Evolutionary conservation across 2,113 vertebrate species (phyloP).

Genomic region (Pleuronectes platessa): DNA sequence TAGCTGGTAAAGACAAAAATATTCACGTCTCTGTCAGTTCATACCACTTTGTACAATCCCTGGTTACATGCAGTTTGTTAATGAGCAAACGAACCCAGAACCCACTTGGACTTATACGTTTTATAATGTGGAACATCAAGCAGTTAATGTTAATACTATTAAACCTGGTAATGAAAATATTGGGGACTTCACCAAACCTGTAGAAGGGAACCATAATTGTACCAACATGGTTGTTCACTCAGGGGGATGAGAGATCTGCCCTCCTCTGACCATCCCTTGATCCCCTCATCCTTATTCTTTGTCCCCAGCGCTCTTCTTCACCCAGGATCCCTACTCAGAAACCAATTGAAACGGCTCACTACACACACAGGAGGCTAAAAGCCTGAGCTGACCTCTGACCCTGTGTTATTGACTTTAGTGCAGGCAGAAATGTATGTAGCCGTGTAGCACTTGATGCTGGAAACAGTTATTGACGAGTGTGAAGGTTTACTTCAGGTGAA

Average conservation of each 20-base stretch:
- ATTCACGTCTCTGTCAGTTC: constrained; percentile 44
- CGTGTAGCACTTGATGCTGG: neutral
- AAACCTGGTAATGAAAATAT: neutral
- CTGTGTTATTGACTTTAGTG: neutral
- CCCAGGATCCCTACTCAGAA: constrained; percentile 22
- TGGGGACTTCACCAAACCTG: neutral
- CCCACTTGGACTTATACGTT: neutral
- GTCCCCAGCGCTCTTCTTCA: neutral
- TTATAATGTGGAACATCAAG: neutral
- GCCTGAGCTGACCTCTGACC: constrained; percentile 38
- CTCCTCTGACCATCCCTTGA: constrained; percentile 19
- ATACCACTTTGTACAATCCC: constrained; percentile 77
- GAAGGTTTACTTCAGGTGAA: neutral
- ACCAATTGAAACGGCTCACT: constrained; percentile 41
- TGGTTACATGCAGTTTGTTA: constrained; percentile 47
- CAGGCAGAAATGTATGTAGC: constrained; percentile 1
- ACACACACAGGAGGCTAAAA: constrained; percentile 17
- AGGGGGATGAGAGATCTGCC: constrained; percentile 12
- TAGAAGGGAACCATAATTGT: constrained; percentile 15
- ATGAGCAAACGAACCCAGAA: neutral
- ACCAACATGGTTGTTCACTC: neutral
- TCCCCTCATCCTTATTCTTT: constrained; percentile 9
- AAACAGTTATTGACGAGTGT: neutral
- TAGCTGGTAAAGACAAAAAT: constrained; percentile 84
- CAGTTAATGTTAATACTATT: neutral